phyloP scores from a whole-genome alignment of 2,888 invertebrate species.

The Ectemnius continuus region DNA sequence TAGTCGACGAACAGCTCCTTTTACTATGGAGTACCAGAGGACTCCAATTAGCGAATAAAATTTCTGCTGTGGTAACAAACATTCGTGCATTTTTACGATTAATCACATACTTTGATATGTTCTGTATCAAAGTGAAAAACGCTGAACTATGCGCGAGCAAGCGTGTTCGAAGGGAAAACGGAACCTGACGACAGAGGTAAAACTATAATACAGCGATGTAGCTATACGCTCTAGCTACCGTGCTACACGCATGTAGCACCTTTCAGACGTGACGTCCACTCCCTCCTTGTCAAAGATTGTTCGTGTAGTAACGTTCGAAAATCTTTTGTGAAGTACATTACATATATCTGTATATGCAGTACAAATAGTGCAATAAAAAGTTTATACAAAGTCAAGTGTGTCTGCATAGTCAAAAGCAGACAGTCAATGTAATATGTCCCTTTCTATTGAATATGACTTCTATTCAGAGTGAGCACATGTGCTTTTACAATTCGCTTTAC shows the following conservation, averaged over 20 bases:
- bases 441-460: conserved; percentile 7
- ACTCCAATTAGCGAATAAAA: no score
- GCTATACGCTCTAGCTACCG: conserved; percentile 10
- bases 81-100: conserved; percentile 5
- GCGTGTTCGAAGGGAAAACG: conserved; percentile 15
- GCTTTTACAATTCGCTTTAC: conserved; percentile 10
- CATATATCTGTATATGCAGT: conserved; percentile 24
- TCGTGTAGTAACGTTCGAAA: no score
- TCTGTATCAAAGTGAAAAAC: conserved; percentile 33
- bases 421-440: no score
- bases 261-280: no score
- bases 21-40: no score
- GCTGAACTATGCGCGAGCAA: neutral
- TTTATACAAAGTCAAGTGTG: conserved; percentile 30
- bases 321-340: neutral
- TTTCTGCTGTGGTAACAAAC: neutral
- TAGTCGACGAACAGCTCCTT: no score
- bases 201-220: conserved; percentile 12
- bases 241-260: no score
- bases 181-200: conserved; percentile 44
- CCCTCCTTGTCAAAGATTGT: no score
- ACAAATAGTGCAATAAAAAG: conserved; percentile 34
- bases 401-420: conserved; percentile 34
- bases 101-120: conserved; percentile 51
- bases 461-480: conserved; percentile 14